Percentiles rank a stretch among this genome's conserved stretches.
phyloP scores from a whole-genome alignment of 2,797 vertebrate species.

The Lacerta agilis region DNA sequence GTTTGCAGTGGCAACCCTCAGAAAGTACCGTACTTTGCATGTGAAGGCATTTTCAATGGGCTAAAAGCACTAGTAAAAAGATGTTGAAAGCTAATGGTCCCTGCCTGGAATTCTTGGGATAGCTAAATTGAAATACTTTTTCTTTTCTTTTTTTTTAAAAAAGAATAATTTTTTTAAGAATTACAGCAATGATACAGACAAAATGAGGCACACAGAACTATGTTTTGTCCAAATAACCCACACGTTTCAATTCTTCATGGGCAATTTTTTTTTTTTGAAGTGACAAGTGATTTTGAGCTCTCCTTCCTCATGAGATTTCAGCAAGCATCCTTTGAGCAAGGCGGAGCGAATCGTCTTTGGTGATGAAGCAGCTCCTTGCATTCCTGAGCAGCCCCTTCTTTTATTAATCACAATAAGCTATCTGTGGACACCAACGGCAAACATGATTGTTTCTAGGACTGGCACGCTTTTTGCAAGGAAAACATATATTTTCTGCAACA shows the following conservation, averaged over 20 bases:
- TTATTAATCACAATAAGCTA: slow-evolving; percentile 6
- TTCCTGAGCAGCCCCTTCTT: slow-evolving; percentile 1
- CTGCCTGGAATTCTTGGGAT: neutral
- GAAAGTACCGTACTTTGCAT: neutral
- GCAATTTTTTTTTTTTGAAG: slow-evolving; percentile 17
- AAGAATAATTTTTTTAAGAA: neutral
- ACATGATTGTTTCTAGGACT: neutral
- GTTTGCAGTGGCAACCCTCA: neutral
- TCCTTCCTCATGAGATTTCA: slow-evolving; percentile 14
- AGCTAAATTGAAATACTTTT: neutral
- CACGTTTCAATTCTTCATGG: slow-evolving; percentile 2
- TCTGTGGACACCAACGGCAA: slow-evolving; percentile 31
- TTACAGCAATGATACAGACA: neutral
- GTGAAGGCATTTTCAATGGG: too few species aligned
- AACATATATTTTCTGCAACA: neutral
- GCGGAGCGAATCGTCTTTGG: neutral
- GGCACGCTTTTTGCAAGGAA: neutral
- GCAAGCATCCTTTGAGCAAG: slow-evolving; percentile 24
- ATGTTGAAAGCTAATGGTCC: neutral
- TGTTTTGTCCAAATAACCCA: slow-evolving; percentile 15
- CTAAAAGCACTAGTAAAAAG: neutral
- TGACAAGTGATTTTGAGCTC: slow-evolving; percentile 21
- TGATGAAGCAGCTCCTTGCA: neutral
- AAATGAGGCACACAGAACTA: neutral
- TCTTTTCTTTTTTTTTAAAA: too few species aligned